Evolutionary conservation across 2,888 invertebrate genomes (phyloP).

Genomic region (Toxonevra muliebris): DNA sequence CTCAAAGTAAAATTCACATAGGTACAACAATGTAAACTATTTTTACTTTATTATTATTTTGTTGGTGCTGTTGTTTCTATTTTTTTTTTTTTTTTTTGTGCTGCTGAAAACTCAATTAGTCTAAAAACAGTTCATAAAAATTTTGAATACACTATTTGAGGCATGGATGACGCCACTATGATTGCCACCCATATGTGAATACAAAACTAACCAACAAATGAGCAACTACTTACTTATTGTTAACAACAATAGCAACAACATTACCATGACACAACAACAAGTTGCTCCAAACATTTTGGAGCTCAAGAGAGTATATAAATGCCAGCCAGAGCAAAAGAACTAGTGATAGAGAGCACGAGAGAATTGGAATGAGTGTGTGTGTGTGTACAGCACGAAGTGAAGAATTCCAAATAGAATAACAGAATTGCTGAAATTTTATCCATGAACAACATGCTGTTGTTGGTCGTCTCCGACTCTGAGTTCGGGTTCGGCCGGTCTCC

Average conservation of each 20-base stretch:
- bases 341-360: too few species aligned
- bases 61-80: neutral
- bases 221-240: neutral
- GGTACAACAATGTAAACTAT: neutral
- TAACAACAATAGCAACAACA: neutral
- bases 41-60: neutral
- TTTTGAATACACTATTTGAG: neutral
- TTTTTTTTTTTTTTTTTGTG: neutral
- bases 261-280: neutral
- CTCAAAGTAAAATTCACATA: neutral
- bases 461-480: too few species aligned
- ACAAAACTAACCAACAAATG: neutral
- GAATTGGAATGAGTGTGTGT: too few species aligned
- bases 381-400: too few species aligned
- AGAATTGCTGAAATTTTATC: too few species aligned
- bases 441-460: too few species aligned
- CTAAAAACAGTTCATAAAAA: slow-evolving; percentile 1
- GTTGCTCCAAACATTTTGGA: neutral
- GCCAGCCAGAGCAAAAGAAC: too few species aligned
- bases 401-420: too few species aligned
- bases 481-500: too few species aligned
- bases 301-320: too few species aligned
- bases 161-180: neutral
- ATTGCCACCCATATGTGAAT: neutral
- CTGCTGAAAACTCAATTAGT: neutral